Evolutionary conservation across 1,140 invertebrate genomes (phyloP), one percentile per base, ranked within the genome.

Genomic region (Dufourea novaeangliae): DNA sequence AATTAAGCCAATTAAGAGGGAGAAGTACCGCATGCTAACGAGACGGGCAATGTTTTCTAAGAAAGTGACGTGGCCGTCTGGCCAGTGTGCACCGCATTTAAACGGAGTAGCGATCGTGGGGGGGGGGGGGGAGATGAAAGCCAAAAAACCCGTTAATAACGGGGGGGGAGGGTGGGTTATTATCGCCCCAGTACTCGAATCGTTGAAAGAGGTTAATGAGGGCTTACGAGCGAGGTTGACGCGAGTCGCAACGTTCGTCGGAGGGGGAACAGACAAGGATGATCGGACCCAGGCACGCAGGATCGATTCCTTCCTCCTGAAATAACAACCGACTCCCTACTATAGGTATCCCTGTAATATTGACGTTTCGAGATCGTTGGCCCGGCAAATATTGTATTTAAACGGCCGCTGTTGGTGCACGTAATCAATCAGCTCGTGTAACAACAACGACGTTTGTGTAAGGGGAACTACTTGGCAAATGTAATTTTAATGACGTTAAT

Each of bases 191-290:
- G 14, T 17, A 62, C 56, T 63, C 46, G 63, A 64, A 72, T 22
- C 78, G 67, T 72, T 85, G 78, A 84, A 86, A 86, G 76, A 76
- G 84, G 86, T 87, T 87, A 88, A 88, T 87, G 79, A 88, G 84
- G 86, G 84, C 79, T 87, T 86, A 84, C 72, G 44, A 44, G 72
- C 27, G 11, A 34, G n/a, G n/a, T n/a, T 32, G 57, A 41, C 56
- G 67, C 76, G 59, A 62, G 52, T 78, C 78, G 67, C 27, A 56
- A 70, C 59, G 67, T 69, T 44, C 57, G 57, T 20, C 14, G 72
- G 34, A 37, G 52, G n/a, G 29, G 57, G 61, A 57, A n/a, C n/a
- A 70, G 64, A 80, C 69, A 79, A 77, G 41, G 71, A 56, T 71
- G 66, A 69, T 77, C 78, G 72, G 76, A 66, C 12, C n/a, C 52